A percentile compares a stretch with the other conserved stretches of the same genome.
These are phyloP conservation scores for Monochamus saltuarius DNA, from an alignment of 1,140 invertebrate genomes.

Conservation along the genomic window DNA sequence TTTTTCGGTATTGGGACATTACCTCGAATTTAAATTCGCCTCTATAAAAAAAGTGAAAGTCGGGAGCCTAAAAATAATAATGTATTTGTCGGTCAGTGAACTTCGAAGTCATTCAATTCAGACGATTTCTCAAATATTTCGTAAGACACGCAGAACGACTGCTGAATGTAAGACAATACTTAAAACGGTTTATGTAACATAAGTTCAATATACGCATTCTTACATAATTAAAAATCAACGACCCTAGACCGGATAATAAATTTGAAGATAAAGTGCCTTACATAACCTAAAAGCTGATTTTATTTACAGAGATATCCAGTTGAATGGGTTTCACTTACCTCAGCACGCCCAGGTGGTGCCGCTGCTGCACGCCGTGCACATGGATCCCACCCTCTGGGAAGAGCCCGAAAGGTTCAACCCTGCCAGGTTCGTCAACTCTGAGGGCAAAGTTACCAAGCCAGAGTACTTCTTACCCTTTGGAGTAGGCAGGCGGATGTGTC, in stretches of 20 bases:
- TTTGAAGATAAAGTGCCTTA: neutral
- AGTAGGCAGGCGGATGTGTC: conserved; percentile 86
- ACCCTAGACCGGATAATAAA: neutral
- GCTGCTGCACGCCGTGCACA: conserved; percentile 82
- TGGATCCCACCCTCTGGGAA: conserved; percentile 84
- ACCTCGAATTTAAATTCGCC: conserved; percentile 33
- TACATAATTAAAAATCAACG: neutral
- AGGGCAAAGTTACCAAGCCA: conserved; percentile 77
- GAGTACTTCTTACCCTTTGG: conserved; percentile 92
- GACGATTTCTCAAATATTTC: conserved; percentile 47
- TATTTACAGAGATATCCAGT: conserved; percentile 69
- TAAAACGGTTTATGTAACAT: conserved; percentile 14
- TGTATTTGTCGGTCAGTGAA: conserved; percentile 42
- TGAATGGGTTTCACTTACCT: conserved; percentile 81
- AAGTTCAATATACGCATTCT: conserved; percentile 26
- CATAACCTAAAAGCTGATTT: conserved; percentile 17
- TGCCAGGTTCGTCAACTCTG: conserved; percentile 74
- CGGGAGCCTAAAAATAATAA: conserved; percentile 41
- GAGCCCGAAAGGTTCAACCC: conserved; percentile 82
- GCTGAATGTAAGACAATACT: conserved; percentile 30
- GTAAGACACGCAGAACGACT: conserved; percentile 42
- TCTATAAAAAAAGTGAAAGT: conserved; percentile 50
- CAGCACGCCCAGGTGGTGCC: conserved; percentile 81
- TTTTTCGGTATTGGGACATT: too few relatives aligned
- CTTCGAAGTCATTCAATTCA: conserved; percentile 28